Percentiles rank a stretch among this genome's conserved stretches.
Evolutionary conservation across 2,113 vertebrate species (phyloP).

Genomic region (Gobio gobio): DNA sequence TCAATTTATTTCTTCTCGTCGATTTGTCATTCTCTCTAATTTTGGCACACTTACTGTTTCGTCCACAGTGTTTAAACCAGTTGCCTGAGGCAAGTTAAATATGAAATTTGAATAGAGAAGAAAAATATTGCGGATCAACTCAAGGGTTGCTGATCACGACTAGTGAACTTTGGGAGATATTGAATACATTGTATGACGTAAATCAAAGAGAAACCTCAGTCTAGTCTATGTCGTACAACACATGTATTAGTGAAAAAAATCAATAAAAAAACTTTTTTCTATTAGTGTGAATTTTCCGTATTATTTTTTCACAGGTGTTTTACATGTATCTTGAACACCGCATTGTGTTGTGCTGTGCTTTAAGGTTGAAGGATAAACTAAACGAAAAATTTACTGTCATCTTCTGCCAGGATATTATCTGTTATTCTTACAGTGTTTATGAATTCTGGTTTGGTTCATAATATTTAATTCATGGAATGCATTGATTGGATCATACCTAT

Average conservation of each 20-base stretch:
- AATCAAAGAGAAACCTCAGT: not conserved
- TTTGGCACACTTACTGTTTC: not conserved
- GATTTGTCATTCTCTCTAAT: constrained; percentile 48
- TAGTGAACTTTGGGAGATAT: not conserved
- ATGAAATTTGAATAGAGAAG: constrained; percentile 23
- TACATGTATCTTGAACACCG: not conserved
- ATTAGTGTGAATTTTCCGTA: not conserved
- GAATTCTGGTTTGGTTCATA: not conserved
- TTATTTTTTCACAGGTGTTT: not conserved
- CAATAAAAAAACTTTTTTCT: not conserved
- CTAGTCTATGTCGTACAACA: not conserved
- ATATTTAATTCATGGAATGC: too few species aligned
- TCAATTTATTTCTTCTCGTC: constrained; percentile 19
- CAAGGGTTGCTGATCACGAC: constrained; percentile 3
- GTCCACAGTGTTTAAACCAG: constrained; percentile 33
- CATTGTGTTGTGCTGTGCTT: not conserved
- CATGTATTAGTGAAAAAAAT: not conserved
- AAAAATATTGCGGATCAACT: not conserved
- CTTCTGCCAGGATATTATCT: too few species aligned
- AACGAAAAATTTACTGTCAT: not conserved
- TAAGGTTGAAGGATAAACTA: not conserved
- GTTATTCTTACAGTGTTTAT: not conserved
- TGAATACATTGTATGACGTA: not conserved
- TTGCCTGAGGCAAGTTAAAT: constrained; percentile 25
- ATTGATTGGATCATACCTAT: not conserved